Evolutionary conservation across 2,797 vertebrate genomes (phyloP), one percentile per base, ranked within the genome.

Genomic region (Hipposideros larvatus): DNA sequence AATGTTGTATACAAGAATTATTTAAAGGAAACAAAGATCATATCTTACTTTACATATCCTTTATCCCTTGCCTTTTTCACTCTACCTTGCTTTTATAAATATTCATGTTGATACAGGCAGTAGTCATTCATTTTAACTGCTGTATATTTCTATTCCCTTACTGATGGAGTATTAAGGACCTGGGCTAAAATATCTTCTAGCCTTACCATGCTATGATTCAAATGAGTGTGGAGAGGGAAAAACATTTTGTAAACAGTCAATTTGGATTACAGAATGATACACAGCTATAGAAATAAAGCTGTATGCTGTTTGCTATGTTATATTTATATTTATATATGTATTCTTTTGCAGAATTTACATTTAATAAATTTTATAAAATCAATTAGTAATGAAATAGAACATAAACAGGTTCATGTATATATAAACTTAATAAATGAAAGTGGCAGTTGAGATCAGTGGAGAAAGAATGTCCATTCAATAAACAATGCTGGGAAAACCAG

Each of bases 1-100:
- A 89, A 77, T 43, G 34, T 31, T 80, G 16, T 7, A 57, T 28
- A 31, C 5, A 61, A 53, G 22, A 55, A 3, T 5, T 87, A 2
- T 21, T 87, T 87, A 55, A 94, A 57, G 34, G 84, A 90, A 94
- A 90, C n/a, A 89, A 18, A 92, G 68, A 90, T 82, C n/a, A 21
- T 66, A 70, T 18, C 24, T 71, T 31, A 46, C 11, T 37, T 68
- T 68, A 70, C 13, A n/a, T 87, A 84, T 28, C 19, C 34, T 89
- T 86, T 95, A 34, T 22, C 16, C n/a, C 43, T 79, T 66, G 11
- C 10, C 37, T 79, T 94, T 94, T 65, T 18, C 5, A 18, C 2
- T 66, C 34, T 74, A 85, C 4, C 22, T 92, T 74, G 48, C 19
- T 95, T 92, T 73, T n/a, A 92, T 51, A 87, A 68, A 79, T 86